Evolutionary conservation across 2,113 vertebrate species (phyloP).

Genomic region (Turnix velox): DNA sequence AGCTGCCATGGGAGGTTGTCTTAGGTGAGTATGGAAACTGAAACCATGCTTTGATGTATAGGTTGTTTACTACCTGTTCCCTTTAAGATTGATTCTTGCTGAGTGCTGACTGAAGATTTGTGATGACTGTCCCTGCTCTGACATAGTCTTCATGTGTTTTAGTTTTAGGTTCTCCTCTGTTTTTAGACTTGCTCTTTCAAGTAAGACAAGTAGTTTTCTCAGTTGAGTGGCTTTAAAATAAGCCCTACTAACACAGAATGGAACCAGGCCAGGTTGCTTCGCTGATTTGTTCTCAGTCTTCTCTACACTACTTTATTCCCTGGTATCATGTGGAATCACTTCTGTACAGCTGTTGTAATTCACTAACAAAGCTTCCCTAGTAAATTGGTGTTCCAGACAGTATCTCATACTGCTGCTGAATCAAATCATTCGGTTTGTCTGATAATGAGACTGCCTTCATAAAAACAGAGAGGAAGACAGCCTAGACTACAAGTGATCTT

Average conservation of each 20-base stretch:
- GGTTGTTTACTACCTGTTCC: not conserved
- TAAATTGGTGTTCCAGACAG: not conserved
- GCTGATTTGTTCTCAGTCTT: not conserved
- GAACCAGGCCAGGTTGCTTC: not conserved
- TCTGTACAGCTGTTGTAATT: not conserved
- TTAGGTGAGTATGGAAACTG: slow-evolving; percentile 30
- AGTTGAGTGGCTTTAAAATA: not conserved
- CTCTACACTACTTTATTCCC: not conserved
- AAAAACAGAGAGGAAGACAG: not conserved
- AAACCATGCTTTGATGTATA: not conserved
- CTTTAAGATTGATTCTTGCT: not conserved
- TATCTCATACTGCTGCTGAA: not conserved
- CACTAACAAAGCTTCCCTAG: not conserved
- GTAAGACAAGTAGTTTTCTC: not conserved
- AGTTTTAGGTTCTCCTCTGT: not conserved
- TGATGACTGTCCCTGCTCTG: not conserved
- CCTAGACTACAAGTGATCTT: not conserved
- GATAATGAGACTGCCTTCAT: not conserved
- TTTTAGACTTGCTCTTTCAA: not conserved
- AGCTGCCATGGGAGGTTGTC: slow-evolving; percentile 35
- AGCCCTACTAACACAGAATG: not conserved
- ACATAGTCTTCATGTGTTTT: not conserved
- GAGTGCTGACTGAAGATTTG: not conserved
- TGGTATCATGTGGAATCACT: not conserved
- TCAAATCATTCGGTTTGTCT: not conserved